Base-by-base conservation (phyloP, 2,113 vertebrate genomes). In the Oncorhynchus kisutch region DNA sequence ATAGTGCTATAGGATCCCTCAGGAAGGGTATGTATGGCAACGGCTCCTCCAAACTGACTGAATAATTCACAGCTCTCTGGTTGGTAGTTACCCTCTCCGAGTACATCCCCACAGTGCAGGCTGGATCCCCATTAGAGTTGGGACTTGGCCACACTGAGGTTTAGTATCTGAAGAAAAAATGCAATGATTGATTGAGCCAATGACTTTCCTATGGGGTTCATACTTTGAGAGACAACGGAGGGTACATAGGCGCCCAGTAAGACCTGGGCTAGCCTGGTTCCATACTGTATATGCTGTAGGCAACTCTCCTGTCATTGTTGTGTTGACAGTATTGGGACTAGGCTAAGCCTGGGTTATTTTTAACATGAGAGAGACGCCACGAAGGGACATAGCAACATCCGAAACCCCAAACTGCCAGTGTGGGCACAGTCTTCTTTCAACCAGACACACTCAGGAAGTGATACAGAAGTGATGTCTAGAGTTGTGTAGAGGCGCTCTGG, bases 341-440 rank as follows among this genome's bases (percentile, higher is more conserved):
- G 51, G 51, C 16, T 18, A 45, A 11, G 39, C 9, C 57, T 11
- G 13, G 14, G 11, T 34, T n/a, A 74, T 75, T 80, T 78, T 67
- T 2, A 77, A 70, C 54, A 76, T 27, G 25, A 18, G 1, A 72
- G 51, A 81, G 60, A 14, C 39, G 12, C 49, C 59, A 4, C 72
- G 13, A 68, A 60, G 39, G 39, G 9, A 71, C 27, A 73, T 75
- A 82, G 75, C 39, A 67, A 75, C 79, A 77, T 86, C 85, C 75
- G 60, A 75, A 13, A 60, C 80, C 73, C 72, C 39, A 74, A 87
- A 79, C 57, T 75, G 65, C 67, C 29, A 74, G 14, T 6, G 64
- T 54, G 71, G 72, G 72, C 62, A 22, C 31, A 69, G 49, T 25
- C 4, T 27, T 57, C 59, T 25, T 18, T 69, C 73, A 20, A 60